Evolutionary conservation across 2,888 invertebrate genomes (phyloP).

Genomic region (Drosophila robusta): DNA sequence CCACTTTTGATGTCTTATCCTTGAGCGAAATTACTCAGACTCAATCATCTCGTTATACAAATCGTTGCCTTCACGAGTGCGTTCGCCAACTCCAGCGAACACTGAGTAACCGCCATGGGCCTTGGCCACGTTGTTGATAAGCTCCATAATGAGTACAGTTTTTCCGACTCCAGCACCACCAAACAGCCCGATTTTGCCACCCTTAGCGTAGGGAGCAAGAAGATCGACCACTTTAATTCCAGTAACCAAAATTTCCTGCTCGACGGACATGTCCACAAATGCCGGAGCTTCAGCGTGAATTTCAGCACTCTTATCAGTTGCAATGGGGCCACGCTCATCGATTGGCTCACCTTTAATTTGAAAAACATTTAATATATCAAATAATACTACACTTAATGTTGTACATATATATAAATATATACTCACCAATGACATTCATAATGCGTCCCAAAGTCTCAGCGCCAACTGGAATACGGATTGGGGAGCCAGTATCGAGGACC

Average conservation of each 20-base stretch:
- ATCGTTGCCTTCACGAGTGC: conserved; percentile 98
- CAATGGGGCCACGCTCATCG: conserved; percentile 94
- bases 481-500: conserved; percentile 92
- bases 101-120: conserved; percentile 98
- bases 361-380: not conserved
- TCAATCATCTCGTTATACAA: conserved; percentile 98
- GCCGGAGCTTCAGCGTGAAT: conserved; percentile 96
- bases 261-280: conserved; percentile 96
- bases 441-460: conserved; percentile 95
- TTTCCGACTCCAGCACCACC: conserved; percentile 98
- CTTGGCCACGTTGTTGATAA: conserved; percentile 98
- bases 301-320: conserved; percentile 90
- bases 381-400: not conserved
- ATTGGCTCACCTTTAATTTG: conserved; percentile 87
- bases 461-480: conserved; percentile 96
- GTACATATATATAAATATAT: not conserved
- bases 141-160: conserved; percentile 98
- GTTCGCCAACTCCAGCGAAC: conserved; percentile 97
- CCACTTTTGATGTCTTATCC: conserved; percentile 93
- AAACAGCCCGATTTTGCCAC: conserved; percentile 97
- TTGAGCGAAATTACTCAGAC: conserved; percentile 95
- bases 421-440: conserved; percentile 94
- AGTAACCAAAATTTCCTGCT: conserved; percentile 96
- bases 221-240: conserved; percentile 96
- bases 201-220: conserved; percentile 96